A percentile compares a stretch with the other conserved stretches of the same genome.
phyloP scores from a whole-genome alignment of 2,113 vertebrate genomes.

The Danio rerio region GRCz12tu NC_133180.1:24762001-24762500 shows the following conservation, averaged over 20 bases:
- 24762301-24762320: constrained; percentile 2
- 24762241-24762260: not conserved
- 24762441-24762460: constrained; percentile 44
- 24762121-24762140: too few relatives aligned
- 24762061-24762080: too few relatives aligned
- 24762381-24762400: constrained; percentile 65
- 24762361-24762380: constrained; percentile 54
- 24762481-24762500: constrained; percentile 32
- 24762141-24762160: too few relatives aligned
- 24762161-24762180: too few relatives aligned
- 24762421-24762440: constrained; percentile 58
- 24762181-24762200: too few relatives aligned
- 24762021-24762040: too few relatives aligned
- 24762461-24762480: constrained; percentile 56
- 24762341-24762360: constrained; percentile 40
- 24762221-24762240: not conserved
- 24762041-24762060: too few relatives aligned
- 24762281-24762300: not conserved
- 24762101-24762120: too few relatives aligned
- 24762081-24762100: too few relatives aligned
- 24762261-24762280: not conserved
- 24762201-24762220: too few relatives aligned
- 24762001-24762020: too few relatives aligned
- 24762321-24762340: constrained; percentile 21
- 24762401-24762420: constrained; percentile 54